phyloP scores from a whole-genome alignment of 2,888 invertebrate species.

The Agrenia bidenticulata region DNA sequence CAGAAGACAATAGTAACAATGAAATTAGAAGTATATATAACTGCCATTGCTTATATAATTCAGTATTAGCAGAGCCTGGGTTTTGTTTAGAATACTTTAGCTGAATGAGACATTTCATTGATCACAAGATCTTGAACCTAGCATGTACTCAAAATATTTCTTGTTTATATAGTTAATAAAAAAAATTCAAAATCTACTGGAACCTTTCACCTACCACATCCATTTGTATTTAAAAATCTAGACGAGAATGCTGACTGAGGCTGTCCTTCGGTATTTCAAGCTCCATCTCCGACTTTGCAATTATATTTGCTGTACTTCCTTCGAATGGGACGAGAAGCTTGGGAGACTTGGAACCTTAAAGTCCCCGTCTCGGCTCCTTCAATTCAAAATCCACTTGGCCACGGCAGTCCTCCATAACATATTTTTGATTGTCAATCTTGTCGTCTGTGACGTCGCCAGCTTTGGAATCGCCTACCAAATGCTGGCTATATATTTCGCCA shows the following conservation, averaged over 20 bases:
- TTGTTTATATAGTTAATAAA: no score
- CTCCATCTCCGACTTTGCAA: conserved; percentile 25
- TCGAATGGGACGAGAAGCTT: conserved; percentile 20
- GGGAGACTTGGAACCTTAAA: conserved; percentile 10
- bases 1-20: no score
- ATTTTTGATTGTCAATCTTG: conserved; percentile 25
- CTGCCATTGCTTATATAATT: no score
- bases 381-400: conserved; percentile 23
- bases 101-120: no score
- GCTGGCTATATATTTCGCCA: conserved; percentile 29
- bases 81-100: no score
- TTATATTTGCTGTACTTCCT: conserved; percentile 17
- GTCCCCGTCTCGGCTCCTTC: neutral
- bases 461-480: conserved; percentile 31
- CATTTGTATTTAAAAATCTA: no score
- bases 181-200: no score
- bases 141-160: no score
- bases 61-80: no score
- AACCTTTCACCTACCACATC: no score
- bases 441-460: conserved; percentile 7
- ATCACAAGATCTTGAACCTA: no score
- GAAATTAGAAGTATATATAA: no score
- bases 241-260: conserved; percentile 19
- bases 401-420: conserved; percentile 29
- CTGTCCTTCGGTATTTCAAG: conserved; percentile 25